These are phyloP conservation scores for Microchrysa polita DNA, from an alignment of 2,888 invertebrate genomes.

Conservation along the genomic window DNA sequence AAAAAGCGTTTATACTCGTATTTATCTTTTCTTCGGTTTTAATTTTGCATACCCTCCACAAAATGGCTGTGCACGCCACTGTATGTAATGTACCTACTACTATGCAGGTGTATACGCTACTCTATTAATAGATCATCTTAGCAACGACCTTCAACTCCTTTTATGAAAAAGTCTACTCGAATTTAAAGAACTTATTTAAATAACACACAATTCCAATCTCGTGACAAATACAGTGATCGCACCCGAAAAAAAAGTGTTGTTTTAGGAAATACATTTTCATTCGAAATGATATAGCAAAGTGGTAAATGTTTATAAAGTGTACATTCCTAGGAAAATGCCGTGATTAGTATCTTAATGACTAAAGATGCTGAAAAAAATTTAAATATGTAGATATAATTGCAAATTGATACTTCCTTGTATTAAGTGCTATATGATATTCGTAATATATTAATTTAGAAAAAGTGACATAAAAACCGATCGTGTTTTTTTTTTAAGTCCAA, in stretches of 20 bases:
- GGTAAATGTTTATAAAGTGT: neutral
- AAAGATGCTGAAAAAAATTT: neutral
- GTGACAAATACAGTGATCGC: neutral
- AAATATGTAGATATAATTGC: slow-evolving; percentile 2
- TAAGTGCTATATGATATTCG: neutral
- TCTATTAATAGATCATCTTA: neutral
- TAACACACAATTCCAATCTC: neutral
- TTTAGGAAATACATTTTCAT: slow-evolving; percentile 6
- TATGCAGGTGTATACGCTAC: neutral
- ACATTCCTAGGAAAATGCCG: neutral
- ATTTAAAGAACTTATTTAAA: neutral
- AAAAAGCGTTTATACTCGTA: no score
- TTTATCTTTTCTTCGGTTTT: no score
- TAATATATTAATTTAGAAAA: neutral
- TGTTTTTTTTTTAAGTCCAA: neutral
- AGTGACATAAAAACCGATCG: neutral
- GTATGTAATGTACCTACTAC: no score
- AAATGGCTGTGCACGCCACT: no score
- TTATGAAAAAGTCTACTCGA: neutral
- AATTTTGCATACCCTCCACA: no score
- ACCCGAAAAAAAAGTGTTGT: neutral
- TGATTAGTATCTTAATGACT: neutral
- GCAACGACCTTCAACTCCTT: slow-evolving; percentile 4
- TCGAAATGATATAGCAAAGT: neutral
- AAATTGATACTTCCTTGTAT: neutral